Percentiles rank a stretch among this genome's conserved stretches.
Evolutionary conservation across 2,113 vertebrate genomes (phyloP).

Genomic region (Dascyllus trimaculatus): DNA sequence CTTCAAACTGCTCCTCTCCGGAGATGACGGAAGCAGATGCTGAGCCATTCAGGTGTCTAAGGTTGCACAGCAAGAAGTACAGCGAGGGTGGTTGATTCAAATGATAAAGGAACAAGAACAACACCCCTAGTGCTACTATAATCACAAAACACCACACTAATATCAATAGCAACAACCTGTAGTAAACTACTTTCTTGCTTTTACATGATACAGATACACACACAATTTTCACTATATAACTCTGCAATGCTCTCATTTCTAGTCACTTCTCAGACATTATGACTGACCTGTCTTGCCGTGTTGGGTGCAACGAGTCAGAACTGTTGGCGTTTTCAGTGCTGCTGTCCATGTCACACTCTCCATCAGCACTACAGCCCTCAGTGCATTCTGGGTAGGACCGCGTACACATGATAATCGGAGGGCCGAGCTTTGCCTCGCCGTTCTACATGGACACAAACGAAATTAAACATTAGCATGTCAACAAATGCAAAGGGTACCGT

Average conservation of each 20-base stretch:
- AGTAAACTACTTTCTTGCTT: no score
- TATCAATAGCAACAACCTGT: no score
- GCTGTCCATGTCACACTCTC: slow-evolving; percentile 92
- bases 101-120: no score
- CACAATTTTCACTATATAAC: no score
- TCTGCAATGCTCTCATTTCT: no score
- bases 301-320: slow-evolving; percentile 78
- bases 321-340: slow-evolving; percentile 85
- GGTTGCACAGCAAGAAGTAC: slow-evolving; percentile 12
- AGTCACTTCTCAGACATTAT: background rate
- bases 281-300: slow-evolving; percentile 72
- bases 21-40: slow-evolving; percentile 88
- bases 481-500: no score
- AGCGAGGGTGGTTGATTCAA: background rate
- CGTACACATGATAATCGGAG: slow-evolving; percentile 85
- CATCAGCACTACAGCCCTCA: slow-evolving; percentile 77
- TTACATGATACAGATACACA: no score
- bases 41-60: slow-evolving; percentile 84
- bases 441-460: slow-evolving; percentile 75
- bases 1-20: slow-evolving; percentile 97
- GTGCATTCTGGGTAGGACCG: slow-evolving; percentile 82
- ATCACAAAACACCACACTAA: no score
- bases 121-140: no score
- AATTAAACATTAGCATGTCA: background rate
- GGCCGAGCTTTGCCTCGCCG: slow-evolving; percentile 82